Evolutionary conservation across 2,113 vertebrate genomes (phyloP), one percentile per base, ranked within the genome.

Genomic region (Limnothrissa miodon): DNA sequence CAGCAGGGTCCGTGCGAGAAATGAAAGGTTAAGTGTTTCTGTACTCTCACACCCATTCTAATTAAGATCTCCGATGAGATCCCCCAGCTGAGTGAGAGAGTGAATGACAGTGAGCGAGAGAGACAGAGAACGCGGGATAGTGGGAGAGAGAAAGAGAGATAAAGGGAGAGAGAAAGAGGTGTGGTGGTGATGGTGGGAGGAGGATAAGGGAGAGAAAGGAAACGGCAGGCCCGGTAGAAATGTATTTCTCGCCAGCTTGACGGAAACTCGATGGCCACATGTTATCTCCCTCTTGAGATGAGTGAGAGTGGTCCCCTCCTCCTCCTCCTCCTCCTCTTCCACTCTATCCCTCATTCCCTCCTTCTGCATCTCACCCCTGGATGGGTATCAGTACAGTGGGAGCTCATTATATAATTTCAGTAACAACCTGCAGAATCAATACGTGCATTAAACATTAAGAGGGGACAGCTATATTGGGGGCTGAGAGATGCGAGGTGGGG

Each of bases 361-460:
- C n/a, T 0, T 81, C 33, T 78, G 59, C 81, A n/a, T 80, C 17
- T 46, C 81, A 80, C 74, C 56, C 39, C 81, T 66, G 81, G 66
- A 87, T 45, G 5, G 79, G 85, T 86, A 80, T 88, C 85, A 84
- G 45, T 83, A 83, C 46, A 74, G 86, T 85, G 86, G 81, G 51
- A 88, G 89, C 88, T 91, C 91, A 90, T 94, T 92, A 90, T 91
- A 91, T 93, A 87, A 91, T 93, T 92, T 93, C 90, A 90, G 90
- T 90, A 92, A 91, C 90, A 88, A 80, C 44, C 0, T 44, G 80
- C 62, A 87, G 15, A 85, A 94, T 94, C 90, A 91, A 94, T 94
- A 51, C 21, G 83, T 81, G 83, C 92, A 93, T 94, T 94, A 94
- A 94, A 94, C 92, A 93, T 94, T 93, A 92, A 94, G 90, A 91